Evolutionary conservation across 2,797 vertebrate genomes (phyloP).

Genomic region (Antennarius maculatus): DNA sequence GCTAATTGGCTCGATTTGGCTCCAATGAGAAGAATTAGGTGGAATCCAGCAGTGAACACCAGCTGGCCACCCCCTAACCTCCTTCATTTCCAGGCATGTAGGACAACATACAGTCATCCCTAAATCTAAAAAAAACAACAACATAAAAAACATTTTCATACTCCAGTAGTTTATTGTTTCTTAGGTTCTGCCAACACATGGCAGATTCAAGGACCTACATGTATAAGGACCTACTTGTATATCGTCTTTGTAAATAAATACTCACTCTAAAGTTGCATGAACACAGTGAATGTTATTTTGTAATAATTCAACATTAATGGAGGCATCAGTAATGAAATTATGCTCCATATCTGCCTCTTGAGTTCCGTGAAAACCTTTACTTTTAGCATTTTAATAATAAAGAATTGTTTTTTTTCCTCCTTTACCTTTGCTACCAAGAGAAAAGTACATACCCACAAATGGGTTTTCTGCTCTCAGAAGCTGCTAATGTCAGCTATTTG

Average conservation of each 20-base stretch:
- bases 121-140: too few relatives aligned
- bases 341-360: background rate
- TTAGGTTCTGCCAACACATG: too few relatives aligned
- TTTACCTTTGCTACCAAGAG: constrained; percentile 13
- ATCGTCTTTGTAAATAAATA: too few relatives aligned
- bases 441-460: constrained; percentile 7
- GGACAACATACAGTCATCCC: background rate
- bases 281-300: background rate
- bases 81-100: background rate
- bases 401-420: background rate
- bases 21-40: background rate
- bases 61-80: background rate
- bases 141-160: too few relatives aligned
- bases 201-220: too few relatives aligned
- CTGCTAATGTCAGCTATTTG: constrained; percentile 4
- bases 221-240: too few relatives aligned
- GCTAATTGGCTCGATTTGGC: constrained; percentile 48
- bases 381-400: constrained; percentile 19
- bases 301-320: background rate
- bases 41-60: too few relatives aligned
- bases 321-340: background rate
- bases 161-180: too few relatives aligned
- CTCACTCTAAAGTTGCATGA: background rate
- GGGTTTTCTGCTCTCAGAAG: constrained; percentile 9
- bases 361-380: background rate